Evolutionary conservation across 2,113 vertebrate genomes (phyloP).

Genomic region (Isurus oxyrinchus): DNA sequence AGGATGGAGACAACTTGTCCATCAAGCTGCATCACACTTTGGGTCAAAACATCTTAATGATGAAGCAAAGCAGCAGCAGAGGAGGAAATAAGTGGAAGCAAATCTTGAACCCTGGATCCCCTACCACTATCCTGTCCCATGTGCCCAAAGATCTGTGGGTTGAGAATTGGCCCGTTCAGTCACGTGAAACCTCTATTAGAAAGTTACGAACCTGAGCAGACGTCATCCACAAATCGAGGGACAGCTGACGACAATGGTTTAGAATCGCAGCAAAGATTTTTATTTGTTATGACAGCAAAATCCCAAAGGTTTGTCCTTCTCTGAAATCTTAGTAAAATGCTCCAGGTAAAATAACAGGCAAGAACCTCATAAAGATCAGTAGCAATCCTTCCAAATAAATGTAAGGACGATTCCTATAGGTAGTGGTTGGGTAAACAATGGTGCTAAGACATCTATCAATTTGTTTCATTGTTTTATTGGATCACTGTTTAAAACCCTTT

Average conservation of each 20-base stretch:
- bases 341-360: not conserved
- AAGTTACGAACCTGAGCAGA: too few species aligned
- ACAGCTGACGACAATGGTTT: not conserved
- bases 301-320: not conserved
- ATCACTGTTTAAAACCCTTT: not conserved
- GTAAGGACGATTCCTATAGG: not conserved
- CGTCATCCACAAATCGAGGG: too few species aligned
- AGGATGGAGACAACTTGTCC: too few species aligned
- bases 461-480: not conserved
- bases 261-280: not conserved
- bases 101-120: too few species aligned
- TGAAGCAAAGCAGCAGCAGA: too few species aligned
- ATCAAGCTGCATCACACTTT: too few species aligned
- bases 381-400: not conserved
- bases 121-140: too few species aligned
- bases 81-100: too few species aligned
- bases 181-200: not conserved
- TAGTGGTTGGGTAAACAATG: not conserved
- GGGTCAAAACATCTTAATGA: too few species aligned
- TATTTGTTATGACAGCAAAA: not conserved
- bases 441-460: not conserved
- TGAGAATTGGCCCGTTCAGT: too few species aligned
- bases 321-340: not conserved
- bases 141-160: too few species aligned
- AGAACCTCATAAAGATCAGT: not conserved